Evolutionary conservation across 2,888 invertebrate genomes (phyloP).

Genomic region (Osmoderma eremita): DNA sequence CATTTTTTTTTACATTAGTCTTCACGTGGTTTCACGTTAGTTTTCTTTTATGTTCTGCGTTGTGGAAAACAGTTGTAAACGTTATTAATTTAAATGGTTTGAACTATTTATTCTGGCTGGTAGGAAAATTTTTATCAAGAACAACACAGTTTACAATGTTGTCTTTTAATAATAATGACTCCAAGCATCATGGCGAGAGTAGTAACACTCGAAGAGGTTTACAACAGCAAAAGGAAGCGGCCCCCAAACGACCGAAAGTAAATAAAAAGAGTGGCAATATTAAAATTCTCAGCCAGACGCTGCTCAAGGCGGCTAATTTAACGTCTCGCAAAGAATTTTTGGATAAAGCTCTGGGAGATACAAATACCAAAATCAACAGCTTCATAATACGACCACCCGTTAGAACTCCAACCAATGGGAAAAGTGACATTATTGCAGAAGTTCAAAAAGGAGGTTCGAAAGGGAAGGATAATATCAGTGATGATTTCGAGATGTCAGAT

Average conservation of each 20-base stretch:
- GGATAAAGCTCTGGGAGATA: background rate
- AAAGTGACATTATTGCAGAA: no score
- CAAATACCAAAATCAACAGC: background rate
- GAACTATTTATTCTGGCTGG: no score
- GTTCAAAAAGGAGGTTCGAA: no score
- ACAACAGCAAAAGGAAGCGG: no score
- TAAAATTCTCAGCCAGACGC: slow-evolving; percentile 21
- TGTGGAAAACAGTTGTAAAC: no score
- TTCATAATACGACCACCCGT: background rate
- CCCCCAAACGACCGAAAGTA: background rate
- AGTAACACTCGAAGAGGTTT: background rate
- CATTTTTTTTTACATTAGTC: no score
- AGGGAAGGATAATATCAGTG: background rate
- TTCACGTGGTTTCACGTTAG: no score
- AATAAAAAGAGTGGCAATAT: background rate
- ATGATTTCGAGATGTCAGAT: background rate
- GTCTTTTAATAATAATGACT: slow-evolving; percentile 14
- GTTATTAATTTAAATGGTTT: no score
- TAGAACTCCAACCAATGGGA: background rate
- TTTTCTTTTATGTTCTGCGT: no score
- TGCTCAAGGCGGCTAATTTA: slow-evolving; percentile 19
- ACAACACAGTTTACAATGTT: no score
- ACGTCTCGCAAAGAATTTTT: slow-evolving; percentile 11
- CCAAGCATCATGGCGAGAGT: background rate
- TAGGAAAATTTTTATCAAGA: no score